phyloP scores from a whole-genome alignment of 2,888 invertebrate species.

The Sarcophaga subvicina region DNA sequence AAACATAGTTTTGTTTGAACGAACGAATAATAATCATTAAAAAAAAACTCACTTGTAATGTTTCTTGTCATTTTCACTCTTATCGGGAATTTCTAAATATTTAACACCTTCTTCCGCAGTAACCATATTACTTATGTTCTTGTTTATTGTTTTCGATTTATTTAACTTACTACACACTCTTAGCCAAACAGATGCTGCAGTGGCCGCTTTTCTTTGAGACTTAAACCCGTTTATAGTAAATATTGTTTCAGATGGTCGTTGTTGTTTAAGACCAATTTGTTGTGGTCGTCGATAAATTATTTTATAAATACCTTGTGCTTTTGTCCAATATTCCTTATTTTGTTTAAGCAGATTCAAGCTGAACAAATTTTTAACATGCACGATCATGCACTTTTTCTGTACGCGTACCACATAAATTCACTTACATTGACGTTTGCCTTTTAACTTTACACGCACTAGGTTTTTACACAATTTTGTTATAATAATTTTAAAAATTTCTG shows the following conservation, averaged over 20 bases:
- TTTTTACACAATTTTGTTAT: neutral
- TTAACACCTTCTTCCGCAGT: slow-evolving; percentile 70
- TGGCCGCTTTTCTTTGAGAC: neutral
- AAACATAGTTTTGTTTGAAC: too few relatives aligned
- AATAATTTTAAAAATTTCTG: neutral
- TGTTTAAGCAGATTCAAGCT: neutral
- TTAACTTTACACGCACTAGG: neutral
- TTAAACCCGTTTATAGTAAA: slow-evolving; percentile 7
- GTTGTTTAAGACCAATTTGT: neutral
- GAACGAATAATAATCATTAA: neutral
- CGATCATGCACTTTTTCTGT: slow-evolving; percentile 20
- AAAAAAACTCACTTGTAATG: slow-evolving; percentile 86
- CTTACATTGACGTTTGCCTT: neutral
- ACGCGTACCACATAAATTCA: neutral
- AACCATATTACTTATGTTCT: slow-evolving; percentile 39
- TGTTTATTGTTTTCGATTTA: neutral
- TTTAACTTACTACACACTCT: neutral
- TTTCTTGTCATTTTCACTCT: slow-evolving; percentile 90
- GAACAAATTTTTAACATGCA: slow-evolving; percentile 5
- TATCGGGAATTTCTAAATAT: slow-evolving; percentile 84
- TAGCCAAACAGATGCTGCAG: neutral
- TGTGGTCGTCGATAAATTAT: neutral
- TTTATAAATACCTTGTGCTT: neutral
- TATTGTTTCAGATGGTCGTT: neutral
- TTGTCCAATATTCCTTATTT: neutral